phyloP scores from a whole-genome alignment of 2,797 vertebrate genomes.

The Schizopygopsis malacanthus region DNA sequence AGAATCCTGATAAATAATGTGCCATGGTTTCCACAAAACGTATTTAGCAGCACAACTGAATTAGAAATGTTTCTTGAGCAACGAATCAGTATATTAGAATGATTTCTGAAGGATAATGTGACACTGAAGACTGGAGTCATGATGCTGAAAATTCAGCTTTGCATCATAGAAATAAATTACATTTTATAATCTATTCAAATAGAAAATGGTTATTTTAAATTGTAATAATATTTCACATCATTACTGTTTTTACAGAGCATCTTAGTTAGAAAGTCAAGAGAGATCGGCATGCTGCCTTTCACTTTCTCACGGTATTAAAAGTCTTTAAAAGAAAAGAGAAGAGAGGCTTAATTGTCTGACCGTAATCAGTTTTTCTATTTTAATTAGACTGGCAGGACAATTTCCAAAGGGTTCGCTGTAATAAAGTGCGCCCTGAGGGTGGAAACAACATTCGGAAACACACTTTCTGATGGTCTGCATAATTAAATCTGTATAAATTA shows the following conservation, averaged over 20 bases:
- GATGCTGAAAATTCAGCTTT: background rate
- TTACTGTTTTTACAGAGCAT: background rate
- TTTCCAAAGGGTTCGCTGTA: slow-evolving; percentile 42
- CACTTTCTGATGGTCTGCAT: slow-evolving; percentile 52
- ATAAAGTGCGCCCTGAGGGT: slow-evolving; percentile 51
- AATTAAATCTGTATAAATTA: slow-evolving; percentile 55
- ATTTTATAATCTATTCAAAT: background rate
- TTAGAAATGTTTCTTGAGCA: too few relatives aligned
- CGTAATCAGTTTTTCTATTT: slow-evolving; percentile 62
- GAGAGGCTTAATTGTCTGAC: slow-evolving; percentile 55
- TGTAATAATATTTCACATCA: background rate
- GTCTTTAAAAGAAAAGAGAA: slow-evolving; percentile 26
- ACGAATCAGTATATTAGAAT: too few relatives aligned
- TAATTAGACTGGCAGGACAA: slow-evolving; percentile 54
- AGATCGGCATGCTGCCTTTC: background rate
- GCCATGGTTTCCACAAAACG: background rate
- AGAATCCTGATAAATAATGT: background rate
- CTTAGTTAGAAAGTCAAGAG: background rate
- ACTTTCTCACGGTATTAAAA: background rate
- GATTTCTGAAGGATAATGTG: too few relatives aligned
- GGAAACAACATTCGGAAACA: slow-evolving; percentile 24
- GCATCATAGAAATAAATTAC: background rate
- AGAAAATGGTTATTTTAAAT: background rate
- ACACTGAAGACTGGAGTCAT: background rate
- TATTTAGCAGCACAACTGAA: background rate